These are phyloP conservation scores for Morinoia aosen DNA, from an alignment of 2,888 invertebrate species.

Conservation along the genomic window DNA sequence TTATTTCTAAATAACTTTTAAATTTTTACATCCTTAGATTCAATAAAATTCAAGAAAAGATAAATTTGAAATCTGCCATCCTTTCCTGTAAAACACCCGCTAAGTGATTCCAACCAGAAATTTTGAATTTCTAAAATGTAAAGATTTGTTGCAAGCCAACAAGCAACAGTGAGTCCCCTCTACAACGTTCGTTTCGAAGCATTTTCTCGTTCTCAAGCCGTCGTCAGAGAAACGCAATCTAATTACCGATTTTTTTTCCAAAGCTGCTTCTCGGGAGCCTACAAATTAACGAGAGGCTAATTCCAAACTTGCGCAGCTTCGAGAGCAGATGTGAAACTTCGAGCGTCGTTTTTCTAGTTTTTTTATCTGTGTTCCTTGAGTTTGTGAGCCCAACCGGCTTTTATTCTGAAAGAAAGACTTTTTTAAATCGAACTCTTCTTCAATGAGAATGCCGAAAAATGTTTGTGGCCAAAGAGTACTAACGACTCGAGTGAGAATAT, in stretches of 20 bases:
- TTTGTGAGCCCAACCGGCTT: background rate
- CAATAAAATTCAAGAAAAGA: too few species aligned
- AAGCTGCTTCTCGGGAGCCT: background rate
- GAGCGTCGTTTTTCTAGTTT: background rate
- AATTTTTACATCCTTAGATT: too few species aligned
- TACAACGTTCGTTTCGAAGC: background rate
- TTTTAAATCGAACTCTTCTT: background rate
- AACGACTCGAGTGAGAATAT: background rate
- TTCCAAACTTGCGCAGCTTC: background rate
- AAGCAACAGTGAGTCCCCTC: too few species aligned
- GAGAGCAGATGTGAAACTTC: background rate
- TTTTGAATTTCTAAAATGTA: too few species aligned
- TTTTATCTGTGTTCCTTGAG: background rate
- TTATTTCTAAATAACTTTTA: too few species aligned
- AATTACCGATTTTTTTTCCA: background rate
- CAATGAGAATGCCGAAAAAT: background rate
- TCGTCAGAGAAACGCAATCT: background rate
- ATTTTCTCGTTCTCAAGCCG: background rate
- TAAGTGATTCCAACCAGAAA: too few species aligned
- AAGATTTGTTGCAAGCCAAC: too few species aligned
- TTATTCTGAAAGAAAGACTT: background rate
- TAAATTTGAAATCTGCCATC: too few species aligned
- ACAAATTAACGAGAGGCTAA: conserved; percentile 1
- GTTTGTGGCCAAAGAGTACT: background rate
- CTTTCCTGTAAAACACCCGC: too few species aligned